A percentile compares a stretch with the other conserved stretches of the same genome.
These are phyloP conservation scores for Syngnathus typhle DNA, from an alignment of 2,113 vertebrate genomes.

Conservation along the genomic window DNA sequence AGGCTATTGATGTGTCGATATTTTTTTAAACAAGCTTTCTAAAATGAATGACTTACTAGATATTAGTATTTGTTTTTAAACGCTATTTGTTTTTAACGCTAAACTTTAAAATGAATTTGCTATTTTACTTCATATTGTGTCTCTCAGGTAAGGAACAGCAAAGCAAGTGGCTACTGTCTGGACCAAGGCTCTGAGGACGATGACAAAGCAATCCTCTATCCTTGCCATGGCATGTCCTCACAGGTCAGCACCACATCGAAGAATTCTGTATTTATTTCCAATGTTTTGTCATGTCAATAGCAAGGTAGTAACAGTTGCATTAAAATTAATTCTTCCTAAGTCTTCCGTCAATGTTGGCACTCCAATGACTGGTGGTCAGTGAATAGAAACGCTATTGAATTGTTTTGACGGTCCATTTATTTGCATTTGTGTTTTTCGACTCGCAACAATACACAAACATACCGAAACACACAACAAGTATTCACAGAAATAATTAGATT, in stretches of 20 bases:
- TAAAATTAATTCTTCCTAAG: not conserved
- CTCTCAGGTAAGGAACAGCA: slow-evolving; percentile 92
- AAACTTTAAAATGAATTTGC: not conserved
- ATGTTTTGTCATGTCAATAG: not conserved
- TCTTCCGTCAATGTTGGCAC: not conserved
- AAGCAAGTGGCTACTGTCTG: slow-evolving; percentile 93
- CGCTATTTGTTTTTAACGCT: not conserved
- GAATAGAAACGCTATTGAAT: not conserved
- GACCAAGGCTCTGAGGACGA: slow-evolving; percentile 95
- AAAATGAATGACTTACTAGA: not conserved
- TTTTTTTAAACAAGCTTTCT: not conserved
- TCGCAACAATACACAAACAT: too few species aligned
- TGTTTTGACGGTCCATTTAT: too few species aligned
- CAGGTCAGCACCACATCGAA: slow-evolving; percentile 73
- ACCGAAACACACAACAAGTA: too few species aligned
- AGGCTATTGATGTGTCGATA: not conserved
- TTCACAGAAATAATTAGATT: not conserved
- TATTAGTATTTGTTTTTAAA: too few species aligned
- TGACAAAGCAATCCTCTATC: slow-evolving; percentile 92
- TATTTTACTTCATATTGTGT: not conserved
- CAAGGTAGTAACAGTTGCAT: not conserved
- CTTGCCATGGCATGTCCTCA: slow-evolving; percentile 96
- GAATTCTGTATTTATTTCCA: not conserved
- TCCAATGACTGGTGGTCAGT: not conserved
- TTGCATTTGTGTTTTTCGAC: too few species aligned